Evolutionary conservation across 2,797 vertebrate species (phyloP).

Genomic region (Peromyscus melanophrys): DNA sequence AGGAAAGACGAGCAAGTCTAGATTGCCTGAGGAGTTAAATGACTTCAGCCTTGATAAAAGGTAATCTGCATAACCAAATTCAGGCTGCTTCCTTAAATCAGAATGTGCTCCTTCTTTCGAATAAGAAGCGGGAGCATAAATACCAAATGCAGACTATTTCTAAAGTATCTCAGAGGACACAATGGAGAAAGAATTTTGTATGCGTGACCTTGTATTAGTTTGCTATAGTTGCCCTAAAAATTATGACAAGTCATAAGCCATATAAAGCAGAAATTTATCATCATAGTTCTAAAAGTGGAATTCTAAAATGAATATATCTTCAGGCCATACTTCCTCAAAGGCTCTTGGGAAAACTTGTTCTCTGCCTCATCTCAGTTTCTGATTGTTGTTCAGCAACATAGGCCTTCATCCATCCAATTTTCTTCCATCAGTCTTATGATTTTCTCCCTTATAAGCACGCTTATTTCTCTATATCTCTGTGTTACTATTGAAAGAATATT

Average conservation of each 20-base stretch:
- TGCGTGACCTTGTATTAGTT: not conserved
- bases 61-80: conserved; percentile 40
- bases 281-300: not conserved
- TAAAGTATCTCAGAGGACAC: not conserved
- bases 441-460: not conserved
- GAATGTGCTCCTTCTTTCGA: conserved; percentile 1
- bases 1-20: conserved; percentile 18
- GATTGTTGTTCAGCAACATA: not conserved
- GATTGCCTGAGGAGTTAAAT: conserved; percentile 51
- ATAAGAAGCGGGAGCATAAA: conserved; percentile 42
- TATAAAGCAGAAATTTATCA: not conserved
- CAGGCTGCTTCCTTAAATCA: conserved; percentile 9
- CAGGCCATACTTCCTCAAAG: not conserved
- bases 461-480: not conserved
- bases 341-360: not conserved
- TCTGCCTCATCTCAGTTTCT: not conserved
- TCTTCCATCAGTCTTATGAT: not conserved
- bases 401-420: not conserved
- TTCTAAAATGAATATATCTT: not conserved
- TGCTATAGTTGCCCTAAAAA: not conserved
- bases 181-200: not conserved
- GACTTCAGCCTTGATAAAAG: conserved; percentile 59
- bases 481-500: not conserved
- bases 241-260: not conserved
- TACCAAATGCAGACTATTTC: not conserved